phyloP scores from a whole-genome alignment of 1,140 invertebrate genomes.

The Drosophila busckii region DNA sequence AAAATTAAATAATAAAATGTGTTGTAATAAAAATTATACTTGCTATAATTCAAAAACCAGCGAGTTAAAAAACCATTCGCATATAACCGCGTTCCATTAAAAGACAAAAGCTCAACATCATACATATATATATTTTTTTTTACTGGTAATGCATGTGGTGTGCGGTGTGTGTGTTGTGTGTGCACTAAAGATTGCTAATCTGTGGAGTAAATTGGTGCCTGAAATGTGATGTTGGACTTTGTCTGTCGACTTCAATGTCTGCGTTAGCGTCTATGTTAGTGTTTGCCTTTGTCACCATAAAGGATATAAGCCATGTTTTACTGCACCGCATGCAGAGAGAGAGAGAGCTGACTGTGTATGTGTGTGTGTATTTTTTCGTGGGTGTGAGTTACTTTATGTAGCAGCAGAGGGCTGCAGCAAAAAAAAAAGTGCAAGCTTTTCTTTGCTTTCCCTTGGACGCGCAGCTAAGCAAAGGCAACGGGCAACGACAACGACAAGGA shows the following conservation, averaged over 20 bases:
- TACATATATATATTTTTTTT: no score
- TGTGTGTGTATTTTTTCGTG: constrained; percentile 14
- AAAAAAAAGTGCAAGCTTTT: constrained; percentile 44
- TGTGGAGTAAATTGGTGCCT: no score
- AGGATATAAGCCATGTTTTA: constrained; percentile 69
- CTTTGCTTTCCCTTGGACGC: constrained; percentile 16
- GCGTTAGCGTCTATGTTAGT: constrained; percentile 12
- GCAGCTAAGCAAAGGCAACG: constrained; percentile 19
- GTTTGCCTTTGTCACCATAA: constrained; percentile 64
- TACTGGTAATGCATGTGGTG: no score
- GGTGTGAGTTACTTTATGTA: constrained; percentile 52
- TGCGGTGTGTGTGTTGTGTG: constrained; percentile 5
- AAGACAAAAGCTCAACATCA: no score
- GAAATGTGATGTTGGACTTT: no score
- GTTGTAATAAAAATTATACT: no score
- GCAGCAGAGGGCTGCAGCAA: constrained; percentile 36
- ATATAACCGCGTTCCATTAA: no score
- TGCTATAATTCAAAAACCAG: constrained; percentile 75
- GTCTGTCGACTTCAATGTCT: constrained; percentile 3
- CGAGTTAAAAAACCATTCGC: no score
- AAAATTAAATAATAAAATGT: no score
- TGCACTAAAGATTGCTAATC: no score
- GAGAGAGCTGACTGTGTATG: no score
- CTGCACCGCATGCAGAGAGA: constrained; percentile 1
- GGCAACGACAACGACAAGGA: constrained; percentile 17